Evolutionary conservation across 2,113 vertebrate species (phyloP).

Genomic region (Cromileptes altivelis): DNA sequence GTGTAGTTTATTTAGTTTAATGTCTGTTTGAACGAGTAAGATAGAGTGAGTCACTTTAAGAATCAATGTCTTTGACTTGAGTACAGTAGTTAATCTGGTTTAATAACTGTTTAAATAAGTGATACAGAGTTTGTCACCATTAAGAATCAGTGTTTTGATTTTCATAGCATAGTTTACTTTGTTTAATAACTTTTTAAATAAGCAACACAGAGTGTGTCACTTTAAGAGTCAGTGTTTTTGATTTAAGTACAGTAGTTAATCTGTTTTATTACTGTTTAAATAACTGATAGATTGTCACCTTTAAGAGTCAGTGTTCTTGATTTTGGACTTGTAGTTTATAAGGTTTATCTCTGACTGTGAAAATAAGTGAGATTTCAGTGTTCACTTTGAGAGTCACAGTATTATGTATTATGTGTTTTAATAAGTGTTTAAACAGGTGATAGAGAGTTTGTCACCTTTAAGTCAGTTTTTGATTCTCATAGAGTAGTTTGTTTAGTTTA

Average conservation of each 20-base stretch:
- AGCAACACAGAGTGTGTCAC: neutral
- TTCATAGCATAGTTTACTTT: no score
- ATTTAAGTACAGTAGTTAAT: constrained; percentile 62
- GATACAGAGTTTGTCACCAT: no score
- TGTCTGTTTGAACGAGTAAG: no score
- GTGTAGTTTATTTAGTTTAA: no score
- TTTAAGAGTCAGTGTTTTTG: constrained; percentile 59
- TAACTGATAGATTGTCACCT: neutral
- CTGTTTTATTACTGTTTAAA: neutral
- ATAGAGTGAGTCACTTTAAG: constrained; percentile 7
- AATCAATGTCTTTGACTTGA: constrained; percentile 47
- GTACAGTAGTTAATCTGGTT: constrained; percentile 7
- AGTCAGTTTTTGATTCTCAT: constrained; percentile 11
- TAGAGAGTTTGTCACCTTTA: no score
- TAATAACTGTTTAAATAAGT: constrained; percentile 3
- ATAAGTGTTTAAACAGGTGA: no score
- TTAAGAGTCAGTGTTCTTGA: neutral
- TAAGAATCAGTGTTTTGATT: no score
- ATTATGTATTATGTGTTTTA: no score
- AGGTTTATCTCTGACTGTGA: constrained; percentile 3
- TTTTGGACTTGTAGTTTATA: constrained; percentile 1
- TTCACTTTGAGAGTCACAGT: constrained; percentile 91
- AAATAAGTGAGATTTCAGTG: constrained; percentile 52
- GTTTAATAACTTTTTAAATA: no score
- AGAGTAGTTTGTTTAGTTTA: no score